These are phyloP conservation scores for Trichopoda pennipes DNA, from an alignment of 2,888 invertebrate species.

Conservation along the genomic window DNA sequence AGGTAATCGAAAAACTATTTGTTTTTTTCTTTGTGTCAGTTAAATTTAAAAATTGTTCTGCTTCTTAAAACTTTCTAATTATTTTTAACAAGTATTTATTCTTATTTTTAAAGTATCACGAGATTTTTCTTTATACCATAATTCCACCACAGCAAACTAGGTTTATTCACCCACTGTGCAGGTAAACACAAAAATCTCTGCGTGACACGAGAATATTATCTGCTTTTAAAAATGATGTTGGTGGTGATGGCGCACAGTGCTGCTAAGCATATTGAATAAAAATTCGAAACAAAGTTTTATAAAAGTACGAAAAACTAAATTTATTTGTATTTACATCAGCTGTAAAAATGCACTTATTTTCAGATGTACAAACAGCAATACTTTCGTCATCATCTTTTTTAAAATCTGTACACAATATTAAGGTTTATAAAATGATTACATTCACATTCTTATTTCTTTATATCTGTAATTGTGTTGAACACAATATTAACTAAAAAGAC, in stretches of 20 bases:
- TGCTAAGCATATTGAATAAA: conserved; percentile 4
- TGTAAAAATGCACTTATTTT: too few relatives aligned
- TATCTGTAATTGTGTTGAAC: conserved; percentile 2
- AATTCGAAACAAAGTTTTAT: not conserved
- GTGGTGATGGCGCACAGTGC: not conserved
- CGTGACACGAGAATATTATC: not conserved
- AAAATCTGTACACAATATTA: not conserved
- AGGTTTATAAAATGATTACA: not conserved
- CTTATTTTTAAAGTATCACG: not conserved
- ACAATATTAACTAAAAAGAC: conserved; percentile 17
- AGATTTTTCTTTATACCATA: conserved; percentile 2
- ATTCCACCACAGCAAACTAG: not conserved
- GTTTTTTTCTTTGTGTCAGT: conserved; percentile 20
- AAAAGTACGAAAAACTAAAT: conserved; percentile 8
- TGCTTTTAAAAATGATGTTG: not conserved
- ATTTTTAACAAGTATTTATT: conserved; percentile 33
- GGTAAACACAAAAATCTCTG: not conserved
- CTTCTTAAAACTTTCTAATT: conserved; percentile 37
- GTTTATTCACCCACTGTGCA: conserved; percentile 8
- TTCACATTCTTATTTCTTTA: not conserved
- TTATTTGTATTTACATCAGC: not conserved
- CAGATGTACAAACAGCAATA: not conserved
- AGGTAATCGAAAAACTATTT: conserved; percentile 28
- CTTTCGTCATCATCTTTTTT: not conserved
- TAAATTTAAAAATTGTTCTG: conserved; percentile 21